Base-by-base conservation (phyloP, 2,888 invertebrate species). In the Venustoraphidia nigricollis region DNA sequence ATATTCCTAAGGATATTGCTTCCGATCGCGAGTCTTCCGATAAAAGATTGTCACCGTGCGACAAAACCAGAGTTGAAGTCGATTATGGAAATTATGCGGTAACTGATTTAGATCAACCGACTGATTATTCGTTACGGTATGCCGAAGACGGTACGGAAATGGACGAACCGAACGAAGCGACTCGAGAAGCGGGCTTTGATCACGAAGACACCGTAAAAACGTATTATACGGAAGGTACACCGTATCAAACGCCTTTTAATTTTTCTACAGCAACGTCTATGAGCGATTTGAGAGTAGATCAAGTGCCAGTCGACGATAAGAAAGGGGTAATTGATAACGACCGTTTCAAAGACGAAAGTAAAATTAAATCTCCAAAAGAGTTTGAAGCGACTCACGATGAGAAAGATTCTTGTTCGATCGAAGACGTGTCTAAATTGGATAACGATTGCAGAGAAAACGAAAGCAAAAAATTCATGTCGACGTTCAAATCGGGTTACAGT, bases 171-270 rank as follows among this genome's bases (percentile, higher is more conserved):
- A 71, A 73, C 5, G 58, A 54, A 35, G 60, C 62, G 37, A 54
- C 58, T 41, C 54, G 55, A 41, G 54, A 55, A 41, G 53, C 56
- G 36, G 64, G 64, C 53, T 67, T 66, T 54, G 71, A 80, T 10
- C 74, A 81, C 56, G 85, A 86, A 53, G 93, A 94, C 60, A 86
- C 89, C 0, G 77, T 92, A 6, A 87, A 88, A 64, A 92, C 90
- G 46, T 94, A 92, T 63, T 90, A 85, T 59, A 93, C 93, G 0
- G 94, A 94, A 68, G 93, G 87, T 34, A 93, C 94, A 1, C 88
- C 88, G 0, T 82, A 86, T 58, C 81, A 83, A 63, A 84, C 84
- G 1, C 83, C 83, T 0, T 75, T 80, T 52, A 82, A 83, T 56
- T 86, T 93, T 63, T 93, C 93, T 0, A 90, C 85, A 8, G 88